A percentile compares a stretch with the other conserved stretches of the same genome.
Evolutionary conservation across 2,888 invertebrate genomes (phyloP).

Genomic region (Ligdia adustata): DNA sequence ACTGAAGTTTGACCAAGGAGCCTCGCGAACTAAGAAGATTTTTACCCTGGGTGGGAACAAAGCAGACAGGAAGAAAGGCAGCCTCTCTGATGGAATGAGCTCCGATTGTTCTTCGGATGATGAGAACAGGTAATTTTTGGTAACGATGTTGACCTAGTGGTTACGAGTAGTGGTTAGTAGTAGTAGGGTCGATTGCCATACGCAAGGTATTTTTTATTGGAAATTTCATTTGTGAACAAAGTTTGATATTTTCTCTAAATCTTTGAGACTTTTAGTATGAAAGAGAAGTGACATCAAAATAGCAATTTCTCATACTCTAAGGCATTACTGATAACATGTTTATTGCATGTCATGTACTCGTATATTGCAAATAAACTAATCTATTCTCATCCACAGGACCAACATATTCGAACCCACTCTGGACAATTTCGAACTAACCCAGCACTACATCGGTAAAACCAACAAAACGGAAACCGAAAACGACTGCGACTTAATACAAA

Average conservation of each 20-base stretch:
- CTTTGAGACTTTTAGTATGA: no score
- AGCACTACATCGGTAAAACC: constrained; percentile 73
- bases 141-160: no score
- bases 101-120: constrained; percentile 83
- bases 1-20: constrained; percentile 74
- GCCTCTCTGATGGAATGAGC: constrained; percentile 86
- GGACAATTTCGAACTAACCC: constrained; percentile 78
- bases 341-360: no score
- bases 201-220: no score
- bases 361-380: no score
- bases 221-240: no score
- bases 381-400: constrained; percentile 56
- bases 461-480: constrained; percentile 58
- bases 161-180: no score
- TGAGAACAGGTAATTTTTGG: constrained; percentile 60
- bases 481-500: constrained; percentile 74
- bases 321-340: no score
- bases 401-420: constrained; percentile 78
- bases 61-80: constrained; percentile 84
- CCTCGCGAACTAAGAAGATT: constrained; percentile 73
- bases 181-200: no score
- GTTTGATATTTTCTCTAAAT: no score
- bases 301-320: no score
- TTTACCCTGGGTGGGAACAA: constrained; percentile 79
- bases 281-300: no score